These are phyloP conservation scores for Esperia sulphurella DNA, from an alignment of 2,888 invertebrate genomes.

Conservation along the genomic window DNA sequence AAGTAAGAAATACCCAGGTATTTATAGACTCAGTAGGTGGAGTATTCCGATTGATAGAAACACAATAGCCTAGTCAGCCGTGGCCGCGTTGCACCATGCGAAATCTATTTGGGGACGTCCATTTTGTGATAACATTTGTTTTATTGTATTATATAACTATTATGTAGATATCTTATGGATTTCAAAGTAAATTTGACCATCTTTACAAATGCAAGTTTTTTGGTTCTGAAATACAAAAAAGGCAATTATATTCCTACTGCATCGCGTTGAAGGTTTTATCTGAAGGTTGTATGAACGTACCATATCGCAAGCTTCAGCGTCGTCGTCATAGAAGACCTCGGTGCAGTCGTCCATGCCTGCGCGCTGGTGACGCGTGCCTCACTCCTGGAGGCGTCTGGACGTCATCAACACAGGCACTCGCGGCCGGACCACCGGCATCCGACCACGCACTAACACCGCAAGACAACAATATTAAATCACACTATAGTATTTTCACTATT, in stretches of 20 bases:
- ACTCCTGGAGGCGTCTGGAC: constrained; percentile 54
- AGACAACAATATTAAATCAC: constrained; percentile 34
- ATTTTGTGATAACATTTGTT: constrained; percentile 8
- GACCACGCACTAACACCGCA: constrained; percentile 47
- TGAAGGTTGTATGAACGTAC: constrained; percentile 35
- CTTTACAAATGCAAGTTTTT: not conserved
- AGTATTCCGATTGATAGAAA: too few relatives aligned
- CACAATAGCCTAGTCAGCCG: not conserved
- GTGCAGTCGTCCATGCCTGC: constrained; percentile 76
- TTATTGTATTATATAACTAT: not conserved
- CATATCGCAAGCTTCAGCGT: constrained; percentile 75
- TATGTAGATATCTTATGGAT: not conserved
- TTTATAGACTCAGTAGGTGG: too few relatives aligned
- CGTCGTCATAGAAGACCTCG: constrained; percentile 76
- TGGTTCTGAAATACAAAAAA: not conserved
- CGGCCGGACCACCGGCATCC: constrained; percentile 76
- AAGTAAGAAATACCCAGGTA: too few relatives aligned
- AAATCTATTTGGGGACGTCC: constrained; percentile 4
- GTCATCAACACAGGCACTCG: constrained; percentile 61
- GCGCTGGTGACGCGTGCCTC: constrained; percentile 44
- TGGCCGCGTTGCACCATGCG: not conserved
- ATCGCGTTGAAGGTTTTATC: not conserved
- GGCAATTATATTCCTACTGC: not conserved
- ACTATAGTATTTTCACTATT: constrained; percentile 46
- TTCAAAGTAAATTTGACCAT: not conserved